A percentile compares a stretch with the other conserved stretches of the same genome.
Evolutionary conservation across 2,113 vertebrate genomes (phyloP).

Genomic region (Bostrychus sinensis): DNA sequence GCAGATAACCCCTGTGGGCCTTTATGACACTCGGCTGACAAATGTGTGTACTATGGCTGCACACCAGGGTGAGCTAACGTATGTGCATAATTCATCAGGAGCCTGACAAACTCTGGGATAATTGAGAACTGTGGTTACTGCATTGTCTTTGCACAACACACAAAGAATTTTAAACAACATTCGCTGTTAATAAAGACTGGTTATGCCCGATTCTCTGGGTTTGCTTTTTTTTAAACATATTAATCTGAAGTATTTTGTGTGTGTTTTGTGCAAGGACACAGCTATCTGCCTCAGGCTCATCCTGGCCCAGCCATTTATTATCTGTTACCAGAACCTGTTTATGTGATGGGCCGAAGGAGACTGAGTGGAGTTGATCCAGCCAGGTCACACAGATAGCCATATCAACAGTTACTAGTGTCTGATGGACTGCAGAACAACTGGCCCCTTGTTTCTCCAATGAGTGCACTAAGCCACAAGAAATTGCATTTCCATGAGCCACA

Average conservation of each 20-base stretch:
- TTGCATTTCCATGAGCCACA: conserved; percentile 38
- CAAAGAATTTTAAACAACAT: not conserved
- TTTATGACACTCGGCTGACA: conserved; percentile 8
- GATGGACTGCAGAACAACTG: conserved; percentile 60
- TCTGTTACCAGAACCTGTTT: conserved; percentile 43
- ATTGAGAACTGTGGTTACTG: conserved; percentile 2
- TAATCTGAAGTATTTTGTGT: conserved; percentile 16
- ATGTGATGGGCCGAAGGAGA: conserved; percentile 34
- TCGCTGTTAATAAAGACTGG: not conserved
- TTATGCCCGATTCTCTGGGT: not conserved
- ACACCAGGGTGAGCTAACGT: conserved; percentile 3
- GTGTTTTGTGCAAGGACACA: conserved; percentile 5
- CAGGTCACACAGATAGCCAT: conserved; percentile 51
- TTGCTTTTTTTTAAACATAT: not conserved
- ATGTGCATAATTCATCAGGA: conserved; percentile 9
- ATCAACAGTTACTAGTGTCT: conserved; percentile 56
- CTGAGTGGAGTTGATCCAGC: conserved; percentile 43
- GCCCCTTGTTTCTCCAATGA: conserved; percentile 38
- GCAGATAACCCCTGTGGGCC: not conserved
- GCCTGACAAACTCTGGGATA: not conserved
- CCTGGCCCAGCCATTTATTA: conserved; percentile 48
- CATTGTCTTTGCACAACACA: not conserved
- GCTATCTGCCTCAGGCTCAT: conserved; percentile 40
- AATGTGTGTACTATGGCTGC: not conserved
- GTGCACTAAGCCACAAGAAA: conserved; percentile 54